Conservation (phyloP, 2,113 vertebrate species). For the Rhinopomastus cyanomelas region DNA sequence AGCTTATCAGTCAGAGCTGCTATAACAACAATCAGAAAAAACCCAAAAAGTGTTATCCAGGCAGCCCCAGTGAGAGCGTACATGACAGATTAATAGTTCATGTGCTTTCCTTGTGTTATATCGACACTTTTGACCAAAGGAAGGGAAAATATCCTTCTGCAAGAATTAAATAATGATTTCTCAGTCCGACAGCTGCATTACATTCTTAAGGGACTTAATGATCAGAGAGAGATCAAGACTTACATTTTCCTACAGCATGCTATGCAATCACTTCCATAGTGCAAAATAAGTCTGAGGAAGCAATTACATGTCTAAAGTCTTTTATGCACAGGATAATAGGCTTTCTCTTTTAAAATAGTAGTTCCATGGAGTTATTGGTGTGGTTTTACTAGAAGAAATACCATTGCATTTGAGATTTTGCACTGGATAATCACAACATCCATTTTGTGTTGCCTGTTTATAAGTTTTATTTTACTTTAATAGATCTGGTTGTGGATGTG, state of each 20-base stretch:
- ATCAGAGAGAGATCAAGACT: background rate
- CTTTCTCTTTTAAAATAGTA: background rate
- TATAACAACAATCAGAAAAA: background rate
- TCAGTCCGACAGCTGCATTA: background rate
- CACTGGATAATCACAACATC: background rate
- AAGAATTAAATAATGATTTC: background rate
- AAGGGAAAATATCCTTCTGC: background rate
- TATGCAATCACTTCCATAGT: background rate
- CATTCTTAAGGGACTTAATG: background rate
- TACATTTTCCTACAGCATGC: background rate
- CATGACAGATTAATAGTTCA: conserved; percentile 29
- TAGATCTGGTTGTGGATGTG: background rate
- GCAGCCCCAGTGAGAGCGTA: background rate
- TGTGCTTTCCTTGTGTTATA: background rate
- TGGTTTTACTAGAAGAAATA: background rate
- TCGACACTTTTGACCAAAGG: background rate
- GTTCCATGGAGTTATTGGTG: background rate
- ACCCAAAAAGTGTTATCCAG: background rate
- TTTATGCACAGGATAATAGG: background rate
- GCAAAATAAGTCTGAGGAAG: background rate
- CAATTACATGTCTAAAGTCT: background rate
- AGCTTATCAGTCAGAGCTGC: background rate
- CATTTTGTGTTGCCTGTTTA: background rate
- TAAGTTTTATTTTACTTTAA: background rate
- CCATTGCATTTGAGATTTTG: background rate